Evolutionary conservation across 1,140 invertebrate species (phyloP).

Genomic region (Lepidurus couesii): DNA sequence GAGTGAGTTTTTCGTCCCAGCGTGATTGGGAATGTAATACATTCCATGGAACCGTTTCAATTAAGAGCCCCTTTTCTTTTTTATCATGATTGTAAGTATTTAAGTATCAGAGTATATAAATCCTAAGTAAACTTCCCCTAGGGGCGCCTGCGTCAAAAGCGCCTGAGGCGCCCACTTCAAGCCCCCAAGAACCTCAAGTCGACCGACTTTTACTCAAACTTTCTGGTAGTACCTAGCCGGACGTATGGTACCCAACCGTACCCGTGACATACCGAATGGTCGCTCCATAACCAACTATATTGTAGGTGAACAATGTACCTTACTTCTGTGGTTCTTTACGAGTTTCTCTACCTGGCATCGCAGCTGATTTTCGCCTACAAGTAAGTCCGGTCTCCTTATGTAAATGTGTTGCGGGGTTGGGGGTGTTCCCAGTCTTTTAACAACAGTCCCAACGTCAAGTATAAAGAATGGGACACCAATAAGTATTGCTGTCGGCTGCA

Average conservation of each 20-base stretch:
- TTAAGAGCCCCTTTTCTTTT: not conserved
- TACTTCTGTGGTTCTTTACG: not conserved
- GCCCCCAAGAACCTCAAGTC: not conserved
- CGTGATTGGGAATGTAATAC: constrained; percentile 14
- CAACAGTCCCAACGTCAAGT: not conserved
- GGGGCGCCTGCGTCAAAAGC: not conserved
- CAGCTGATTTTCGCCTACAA: not conserved
- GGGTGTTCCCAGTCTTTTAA: not conserved
- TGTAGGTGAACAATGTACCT: not conserved
- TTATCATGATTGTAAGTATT: not conserved
- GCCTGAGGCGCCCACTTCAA: constrained; percentile 4
- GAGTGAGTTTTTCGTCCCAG: constrained; percentile 14
- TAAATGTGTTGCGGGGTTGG: not conserved
- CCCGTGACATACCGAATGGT: not conserved
- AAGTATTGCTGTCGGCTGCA: constrained; percentile 5
- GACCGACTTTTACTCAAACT: too few species aligned
- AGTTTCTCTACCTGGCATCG: not conserved
- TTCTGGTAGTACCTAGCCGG: not conserved
- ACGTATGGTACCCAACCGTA: not conserved
- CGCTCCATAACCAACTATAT: not conserved
- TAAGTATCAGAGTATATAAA: too few species aligned
- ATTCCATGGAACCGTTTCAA: not conserved
- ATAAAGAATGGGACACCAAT: not conserved
- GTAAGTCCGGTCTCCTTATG: not conserved
- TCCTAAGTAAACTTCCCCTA: not conserved